Percentiles rank a stretch among this genome's conserved stretches.
These are phyloP conservation scores for Cydia pomonella DNA, from an alignment of 1,140 invertebrate species.

Conservation along the genomic window DNA sequence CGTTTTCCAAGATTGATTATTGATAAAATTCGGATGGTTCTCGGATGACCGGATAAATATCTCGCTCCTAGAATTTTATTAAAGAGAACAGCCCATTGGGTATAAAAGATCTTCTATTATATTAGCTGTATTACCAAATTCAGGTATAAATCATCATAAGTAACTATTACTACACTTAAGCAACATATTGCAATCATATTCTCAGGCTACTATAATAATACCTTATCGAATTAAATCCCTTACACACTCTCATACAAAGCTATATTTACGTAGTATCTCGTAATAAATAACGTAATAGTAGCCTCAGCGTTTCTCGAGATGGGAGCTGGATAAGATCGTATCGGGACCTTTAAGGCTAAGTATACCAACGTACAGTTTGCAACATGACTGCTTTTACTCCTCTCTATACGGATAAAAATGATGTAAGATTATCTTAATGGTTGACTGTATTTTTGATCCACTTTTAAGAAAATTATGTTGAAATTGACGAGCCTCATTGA, in stretches of 20 bases:
- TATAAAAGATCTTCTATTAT: too few species aligned
- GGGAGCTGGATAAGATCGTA: conserved; percentile 26
- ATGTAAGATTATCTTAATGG: not conserved
- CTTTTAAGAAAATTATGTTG: too few species aligned
- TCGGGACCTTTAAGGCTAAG: conserved; percentile 10
- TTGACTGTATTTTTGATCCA: too few species aligned
- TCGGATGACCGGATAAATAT: not conserved
- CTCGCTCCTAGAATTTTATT: not conserved
- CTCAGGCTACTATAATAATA: conserved; percentile 3
- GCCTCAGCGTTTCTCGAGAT: not conserved
- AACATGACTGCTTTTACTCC: conserved; percentile 10
- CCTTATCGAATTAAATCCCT: not conserved
- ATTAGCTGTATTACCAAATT: not conserved
- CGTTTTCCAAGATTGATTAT: not conserved
- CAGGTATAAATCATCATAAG: not conserved
- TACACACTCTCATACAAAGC: conserved; percentile 22
- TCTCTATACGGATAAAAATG: not conserved
- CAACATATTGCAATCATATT: not conserved
- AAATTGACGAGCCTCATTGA: too few species aligned
- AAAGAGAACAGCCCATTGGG: not conserved
- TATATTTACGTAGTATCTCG: conserved; percentile 19
- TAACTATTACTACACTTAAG: not conserved
- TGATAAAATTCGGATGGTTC: not conserved
- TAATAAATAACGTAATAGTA: conserved; percentile 28
- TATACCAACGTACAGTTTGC: not conserved